phyloP scores from a whole-genome alignment of 2,797 vertebrate genomes.

The Oophaga sylvatica region DNA sequence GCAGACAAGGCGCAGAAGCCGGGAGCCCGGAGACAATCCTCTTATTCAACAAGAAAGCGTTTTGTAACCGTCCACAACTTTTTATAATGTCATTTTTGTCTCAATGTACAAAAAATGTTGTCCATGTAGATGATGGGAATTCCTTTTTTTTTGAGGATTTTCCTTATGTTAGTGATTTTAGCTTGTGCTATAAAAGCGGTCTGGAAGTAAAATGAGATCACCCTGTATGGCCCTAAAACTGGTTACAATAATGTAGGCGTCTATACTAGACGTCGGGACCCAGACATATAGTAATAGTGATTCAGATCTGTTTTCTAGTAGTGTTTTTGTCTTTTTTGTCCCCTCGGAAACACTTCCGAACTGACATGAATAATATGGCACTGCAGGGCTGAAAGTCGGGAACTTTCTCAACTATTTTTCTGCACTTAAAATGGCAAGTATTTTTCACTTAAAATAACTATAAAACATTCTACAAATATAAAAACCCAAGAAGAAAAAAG shows the following conservation, averaged over 20 bases:
- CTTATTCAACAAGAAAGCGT: conserved; percentile 11
- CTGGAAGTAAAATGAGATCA: not conserved
- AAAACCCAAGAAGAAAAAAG: no score
- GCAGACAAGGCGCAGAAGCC: conserved; percentile 22
- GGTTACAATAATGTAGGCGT: not conserved
- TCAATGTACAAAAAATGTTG: not conserved
- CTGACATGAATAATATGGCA: no score
- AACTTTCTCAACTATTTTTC: no score
- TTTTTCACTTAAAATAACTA: no score
- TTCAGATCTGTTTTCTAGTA: no score
- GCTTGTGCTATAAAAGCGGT: not conserved
- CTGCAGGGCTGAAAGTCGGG: no score
- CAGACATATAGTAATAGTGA: not conserved
- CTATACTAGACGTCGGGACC: not conserved
- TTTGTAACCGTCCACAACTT: not conserved
- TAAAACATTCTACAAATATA: no score
- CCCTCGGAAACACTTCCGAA: no score
- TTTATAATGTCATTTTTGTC: not conserved
- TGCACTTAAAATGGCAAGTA: no score
- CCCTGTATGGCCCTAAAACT: not conserved
- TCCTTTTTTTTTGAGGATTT: not conserved
- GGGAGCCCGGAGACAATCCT: conserved; percentile 13
- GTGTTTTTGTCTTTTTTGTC: no score
- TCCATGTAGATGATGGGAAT: not conserved
- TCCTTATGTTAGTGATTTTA: not conserved